Conservation (phyloP, 1,140 invertebrate species). For the Tetramorium simillimum region DNA sequence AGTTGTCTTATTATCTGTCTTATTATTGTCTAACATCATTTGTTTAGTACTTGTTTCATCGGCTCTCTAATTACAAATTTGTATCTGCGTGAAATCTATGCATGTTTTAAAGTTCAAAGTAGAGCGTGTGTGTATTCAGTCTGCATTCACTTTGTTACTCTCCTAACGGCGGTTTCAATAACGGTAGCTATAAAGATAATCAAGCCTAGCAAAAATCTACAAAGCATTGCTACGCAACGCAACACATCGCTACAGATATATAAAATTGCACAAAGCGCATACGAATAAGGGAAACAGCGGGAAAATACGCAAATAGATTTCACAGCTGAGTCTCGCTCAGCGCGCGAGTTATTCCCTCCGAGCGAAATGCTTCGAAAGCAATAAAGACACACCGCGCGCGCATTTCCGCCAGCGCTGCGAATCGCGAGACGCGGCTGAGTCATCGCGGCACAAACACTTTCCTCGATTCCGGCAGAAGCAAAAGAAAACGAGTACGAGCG, state of each 20-base stretch:
- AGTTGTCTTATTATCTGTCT: too few relatives aligned
- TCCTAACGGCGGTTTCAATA: background rate
- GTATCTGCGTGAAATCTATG: background rate
- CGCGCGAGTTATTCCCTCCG: slow-evolving; percentile 42
- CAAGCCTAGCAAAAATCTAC: background rate
- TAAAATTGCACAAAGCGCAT: slow-evolving; percentile 16
- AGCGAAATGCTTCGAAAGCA: slow-evolving; percentile 45
- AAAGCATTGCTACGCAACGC: background rate
- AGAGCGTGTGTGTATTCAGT: background rate
- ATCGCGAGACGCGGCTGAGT: slow-evolving; percentile 50
- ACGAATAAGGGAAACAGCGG: slow-evolving; percentile 25
- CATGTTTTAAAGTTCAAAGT: background rate
- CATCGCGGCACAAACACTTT: slow-evolving; percentile 53
- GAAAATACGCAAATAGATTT: slow-evolving; percentile 56
- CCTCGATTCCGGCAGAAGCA: slow-evolving; percentile 63
- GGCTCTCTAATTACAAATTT: background rate
- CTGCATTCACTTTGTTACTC: background rate
- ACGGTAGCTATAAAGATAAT: background rate
- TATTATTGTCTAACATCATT: background rate
- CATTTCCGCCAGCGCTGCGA: slow-evolving; percentile 41
- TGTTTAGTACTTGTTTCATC: background rate
- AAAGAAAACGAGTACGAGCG: slow-evolving; percentile 55
- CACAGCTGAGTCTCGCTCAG: slow-evolving; percentile 34
- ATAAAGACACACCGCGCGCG: slow-evolving; percentile 37
- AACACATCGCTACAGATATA: background rate